Evolutionary conservation across 2,113 vertebrate species (phyloP).

Genomic region (Aplodontia rufa): DNA sequence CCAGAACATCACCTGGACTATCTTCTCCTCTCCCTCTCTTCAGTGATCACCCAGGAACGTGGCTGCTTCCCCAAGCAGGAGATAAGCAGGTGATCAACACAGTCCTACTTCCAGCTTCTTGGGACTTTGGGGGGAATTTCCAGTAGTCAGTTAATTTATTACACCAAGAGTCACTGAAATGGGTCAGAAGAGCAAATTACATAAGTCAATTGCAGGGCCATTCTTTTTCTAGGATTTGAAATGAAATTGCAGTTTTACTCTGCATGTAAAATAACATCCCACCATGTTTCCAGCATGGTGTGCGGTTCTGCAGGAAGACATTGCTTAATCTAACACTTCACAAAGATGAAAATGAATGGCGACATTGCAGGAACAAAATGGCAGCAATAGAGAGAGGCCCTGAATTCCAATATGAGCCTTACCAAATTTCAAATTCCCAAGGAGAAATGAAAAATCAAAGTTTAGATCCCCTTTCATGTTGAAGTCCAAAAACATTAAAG

Average conservation of each 20-base stretch:
- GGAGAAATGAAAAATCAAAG: conserved; percentile 69
- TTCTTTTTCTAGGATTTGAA: neutral
- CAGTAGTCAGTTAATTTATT: neutral
- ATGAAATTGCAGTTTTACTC: conserved; percentile 24
- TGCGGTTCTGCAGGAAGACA: neutral
- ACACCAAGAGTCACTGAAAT: neutral
- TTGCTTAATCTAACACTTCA: neutral
- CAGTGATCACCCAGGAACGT: neutral
- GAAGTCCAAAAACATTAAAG: conserved; percentile 60
- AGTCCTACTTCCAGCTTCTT: neutral
- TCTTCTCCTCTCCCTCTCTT: neutral
- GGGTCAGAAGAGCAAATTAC: neutral
- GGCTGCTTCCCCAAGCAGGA: neutral
- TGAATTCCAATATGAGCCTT: conserved; percentile 1
- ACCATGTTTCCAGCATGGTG: neutral
- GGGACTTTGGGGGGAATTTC: neutral
- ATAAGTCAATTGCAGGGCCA: conserved; percentile 6
- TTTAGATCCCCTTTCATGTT: conserved; percentile 63
- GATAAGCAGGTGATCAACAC: neutral
- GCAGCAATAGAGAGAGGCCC: neutral
- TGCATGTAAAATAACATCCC: neutral
- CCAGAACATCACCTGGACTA: neutral
- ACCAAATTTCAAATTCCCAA: conserved; percentile 50
- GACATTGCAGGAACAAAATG: conserved; percentile 4
- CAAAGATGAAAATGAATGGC: conserved; percentile 23